Percentiles rank a stretch among this genome's conserved stretches.
Conservation (phyloP, 2,113 vertebrate genomes). For the Nothocercus julius region DNA sequence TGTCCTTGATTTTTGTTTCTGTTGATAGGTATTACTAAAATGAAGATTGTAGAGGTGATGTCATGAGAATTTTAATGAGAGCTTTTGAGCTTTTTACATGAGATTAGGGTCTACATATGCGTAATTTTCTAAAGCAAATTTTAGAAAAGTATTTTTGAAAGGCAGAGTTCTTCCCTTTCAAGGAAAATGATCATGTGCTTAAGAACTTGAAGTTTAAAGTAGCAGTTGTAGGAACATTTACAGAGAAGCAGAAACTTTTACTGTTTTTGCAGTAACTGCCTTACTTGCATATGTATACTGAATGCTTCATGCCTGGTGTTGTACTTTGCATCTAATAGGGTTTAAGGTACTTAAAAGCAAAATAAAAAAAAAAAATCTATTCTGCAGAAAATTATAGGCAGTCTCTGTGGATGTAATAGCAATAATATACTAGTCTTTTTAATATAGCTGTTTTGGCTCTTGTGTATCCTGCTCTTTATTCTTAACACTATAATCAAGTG, state of each 20-base stretch:
- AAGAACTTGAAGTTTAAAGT: not conserved
- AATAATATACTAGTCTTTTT: slow-evolving; percentile 50
- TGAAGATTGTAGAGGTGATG: not conserved
- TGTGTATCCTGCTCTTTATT: slow-evolving; percentile 61
- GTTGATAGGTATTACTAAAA: not conserved
- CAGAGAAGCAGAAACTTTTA: not conserved
- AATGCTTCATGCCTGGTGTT: not conserved
- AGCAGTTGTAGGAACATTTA: not conserved
- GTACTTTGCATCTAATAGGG: not conserved
- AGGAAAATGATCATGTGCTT: not conserved
- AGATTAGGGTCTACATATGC: not conserved
- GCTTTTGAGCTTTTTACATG: not conserved
- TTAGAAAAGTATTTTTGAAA: not conserved
- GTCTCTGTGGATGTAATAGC: slow-evolving; percentile 3
- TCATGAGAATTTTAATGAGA: not conserved
- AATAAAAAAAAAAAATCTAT: not conserved
- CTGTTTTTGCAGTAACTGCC: not conserved
- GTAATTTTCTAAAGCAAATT: not conserved
- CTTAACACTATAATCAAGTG: slow-evolving; percentile 63
- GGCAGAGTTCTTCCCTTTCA: not conserved
- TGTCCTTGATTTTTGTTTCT: not conserved
- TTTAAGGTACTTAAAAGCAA: not conserved
- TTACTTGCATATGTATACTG: not conserved
- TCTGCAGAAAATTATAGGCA: slow-evolving; percentile 52
- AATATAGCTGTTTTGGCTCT: slow-evolving; percentile 63